phyloP scores from a whole-genome alignment of 2,888 invertebrate species.

The Phragmatobia fuliginosa region DNA sequence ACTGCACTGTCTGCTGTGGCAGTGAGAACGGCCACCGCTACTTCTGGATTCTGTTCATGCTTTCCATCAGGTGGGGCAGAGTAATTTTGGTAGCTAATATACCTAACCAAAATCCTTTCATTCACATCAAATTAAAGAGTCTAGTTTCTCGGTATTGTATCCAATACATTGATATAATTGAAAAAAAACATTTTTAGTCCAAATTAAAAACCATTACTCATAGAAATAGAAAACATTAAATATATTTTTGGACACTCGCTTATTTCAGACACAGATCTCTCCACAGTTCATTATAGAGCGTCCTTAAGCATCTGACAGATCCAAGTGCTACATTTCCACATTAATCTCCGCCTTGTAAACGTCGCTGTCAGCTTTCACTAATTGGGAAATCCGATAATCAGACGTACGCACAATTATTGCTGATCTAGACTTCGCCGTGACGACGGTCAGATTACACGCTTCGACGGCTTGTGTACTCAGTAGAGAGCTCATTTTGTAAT shows the following conservation, averaged over 20 bases:
- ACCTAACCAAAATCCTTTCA: too few species aligned
- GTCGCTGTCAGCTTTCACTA: constrained; percentile 31
- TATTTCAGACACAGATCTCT: neutral
- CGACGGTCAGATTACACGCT: neutral
- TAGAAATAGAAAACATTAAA: neutral
- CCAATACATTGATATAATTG: too few species aligned
- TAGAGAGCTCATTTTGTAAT: neutral
- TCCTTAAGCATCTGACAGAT: neutral
- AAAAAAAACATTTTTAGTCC: too few species aligned
- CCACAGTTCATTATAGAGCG: neutral
- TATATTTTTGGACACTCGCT: neutral
- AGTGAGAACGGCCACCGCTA: too few species aligned
- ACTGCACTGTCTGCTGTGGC: too few species aligned
- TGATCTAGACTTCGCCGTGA: constrained; percentile 26
- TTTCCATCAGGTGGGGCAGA: too few species aligned
- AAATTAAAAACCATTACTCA: neutral
- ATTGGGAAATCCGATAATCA: constrained; percentile 35
- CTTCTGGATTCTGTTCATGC: too few species aligned
- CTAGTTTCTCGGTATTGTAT: neutral
- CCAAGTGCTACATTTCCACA: constrained; percentile 8
- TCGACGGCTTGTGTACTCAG: constrained; percentile 7
- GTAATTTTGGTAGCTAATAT: too few species aligned
- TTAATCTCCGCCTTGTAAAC: constrained; percentile 18
- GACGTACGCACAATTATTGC: constrained; percentile 38
- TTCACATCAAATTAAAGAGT: neutral